Evolutionary conservation across 2,888 invertebrate species (phyloP).

Genomic region (Scrobipalpa costella): DNA sequence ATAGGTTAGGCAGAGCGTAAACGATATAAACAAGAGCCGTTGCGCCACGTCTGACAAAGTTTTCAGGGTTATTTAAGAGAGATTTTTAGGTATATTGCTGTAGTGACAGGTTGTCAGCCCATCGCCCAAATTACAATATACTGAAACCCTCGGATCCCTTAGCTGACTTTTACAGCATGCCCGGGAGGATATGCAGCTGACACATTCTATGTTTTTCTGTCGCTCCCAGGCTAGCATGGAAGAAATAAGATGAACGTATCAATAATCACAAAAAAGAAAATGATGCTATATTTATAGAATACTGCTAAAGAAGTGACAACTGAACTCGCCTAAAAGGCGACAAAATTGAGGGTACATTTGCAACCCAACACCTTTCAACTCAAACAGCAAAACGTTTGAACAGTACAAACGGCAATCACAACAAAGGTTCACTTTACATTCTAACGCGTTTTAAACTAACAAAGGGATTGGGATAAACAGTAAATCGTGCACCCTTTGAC

Average conservation of each 20-base stretch:
- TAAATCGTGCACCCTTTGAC: slow-evolving; percentile 80
- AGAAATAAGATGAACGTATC: not conserved
- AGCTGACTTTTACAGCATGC: too few relatives aligned
- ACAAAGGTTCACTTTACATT: slow-evolving; percentile 77
- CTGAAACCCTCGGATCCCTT: too few relatives aligned
- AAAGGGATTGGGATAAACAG: slow-evolving; percentile 80
- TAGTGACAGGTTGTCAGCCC: too few relatives aligned
- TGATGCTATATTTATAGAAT: not conserved
- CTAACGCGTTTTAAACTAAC: slow-evolving; percentile 79
- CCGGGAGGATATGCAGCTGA: too few relatives aligned
- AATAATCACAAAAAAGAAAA: not conserved
- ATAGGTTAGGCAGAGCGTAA: too few relatives aligned
- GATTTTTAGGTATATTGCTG: too few relatives aligned
- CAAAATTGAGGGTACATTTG: slow-evolving; percentile 11
- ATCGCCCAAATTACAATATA: too few relatives aligned
- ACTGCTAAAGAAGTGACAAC: not conserved
- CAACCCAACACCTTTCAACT: slow-evolving; percentile 17
- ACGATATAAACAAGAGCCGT: too few relatives aligned
- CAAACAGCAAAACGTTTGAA: slow-evolving; percentile 34
- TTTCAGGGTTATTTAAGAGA: too few relatives aligned
- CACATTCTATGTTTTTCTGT: too few relatives aligned
- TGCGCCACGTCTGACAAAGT: too few relatives aligned
- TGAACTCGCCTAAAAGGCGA: not conserved
- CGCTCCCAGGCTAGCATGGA: too few relatives aligned
- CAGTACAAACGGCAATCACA: slow-evolving; percentile 70